These are phyloP conservation scores for Syrista parreyssii DNA, from an alignment of 2,888 invertebrate species.

Conservation along the genomic window DNA sequence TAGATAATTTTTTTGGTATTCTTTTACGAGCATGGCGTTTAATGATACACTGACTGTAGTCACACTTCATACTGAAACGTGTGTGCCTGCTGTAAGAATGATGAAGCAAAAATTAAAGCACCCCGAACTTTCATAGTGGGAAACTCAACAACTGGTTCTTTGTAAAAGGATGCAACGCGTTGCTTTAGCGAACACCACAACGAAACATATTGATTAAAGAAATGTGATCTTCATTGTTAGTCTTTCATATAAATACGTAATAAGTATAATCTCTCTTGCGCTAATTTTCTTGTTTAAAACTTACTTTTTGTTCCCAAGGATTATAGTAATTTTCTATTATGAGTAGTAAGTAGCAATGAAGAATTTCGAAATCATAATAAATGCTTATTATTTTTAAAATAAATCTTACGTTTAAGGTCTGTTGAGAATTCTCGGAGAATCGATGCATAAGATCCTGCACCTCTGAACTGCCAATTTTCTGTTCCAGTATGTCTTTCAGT, in stretches of 20 bases:
- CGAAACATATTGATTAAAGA: not conserved
- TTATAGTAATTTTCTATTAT: not conserved
- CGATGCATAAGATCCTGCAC: conserved; percentile 51
- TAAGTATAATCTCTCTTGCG: not conserved
- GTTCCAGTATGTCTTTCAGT: conserved; percentile 56
- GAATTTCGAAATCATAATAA: not conserved
- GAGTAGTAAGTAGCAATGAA: not conserved
- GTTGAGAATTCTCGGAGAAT: conserved; percentile 53
- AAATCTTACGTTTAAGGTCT: conserved; percentile 44
- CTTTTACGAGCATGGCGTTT: not conserved
- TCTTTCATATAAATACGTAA: not conserved
- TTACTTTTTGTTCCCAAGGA: not conserved
- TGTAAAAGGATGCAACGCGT: not conserved
- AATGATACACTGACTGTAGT: not conserved
- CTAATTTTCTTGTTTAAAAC: not conserved
- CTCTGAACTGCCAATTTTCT: conserved; percentile 52
- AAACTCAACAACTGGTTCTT: not conserved
- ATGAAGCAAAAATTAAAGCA: not conserved
- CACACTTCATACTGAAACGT: not conserved
- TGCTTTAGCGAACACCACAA: not conserved
- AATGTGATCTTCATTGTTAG: not conserved
- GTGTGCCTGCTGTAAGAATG: not conserved
- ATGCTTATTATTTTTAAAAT: not conserved
- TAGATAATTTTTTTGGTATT: not conserved
- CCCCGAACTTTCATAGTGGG: not conserved